Base-by-base conservation (phyloP, 2,888 invertebrate species). In the Pseudococcus jackbeardsleyi region DNA sequence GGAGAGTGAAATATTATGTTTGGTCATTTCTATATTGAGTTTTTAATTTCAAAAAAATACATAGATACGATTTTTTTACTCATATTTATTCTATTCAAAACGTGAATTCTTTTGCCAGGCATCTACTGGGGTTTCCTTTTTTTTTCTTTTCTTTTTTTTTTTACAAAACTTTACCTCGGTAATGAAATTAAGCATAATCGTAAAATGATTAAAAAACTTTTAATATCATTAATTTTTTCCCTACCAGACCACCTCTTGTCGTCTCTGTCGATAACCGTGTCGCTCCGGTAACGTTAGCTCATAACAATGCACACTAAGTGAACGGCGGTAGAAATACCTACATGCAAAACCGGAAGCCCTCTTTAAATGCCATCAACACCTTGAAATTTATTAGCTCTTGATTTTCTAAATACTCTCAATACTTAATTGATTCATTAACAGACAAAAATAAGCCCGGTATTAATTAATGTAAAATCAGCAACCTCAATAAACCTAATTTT, bases 401-500 rank as follows among this genome's bases (percentile, higher is more conserved):
- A 42, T 79, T 79, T 79, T 42, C 79, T 79, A 79, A 79, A 79
- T 79, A 79, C 79, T 79, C 79, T 79, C 17, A n/a, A 42, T 72
- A n/a, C n/a, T 42, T 42, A 42, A 79, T 79, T 79, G 8, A 79
- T 79, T 79, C 79, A 79, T 79, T 68, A 79, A 79, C 39, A 42
- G n/a, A 68, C 26, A 26, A 68, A 68, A 68, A 39, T 79, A 79
- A 79, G n/a, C 39, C 79, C 42, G 17, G 79, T 42, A 79, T 79
- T 79, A 79, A 79, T 79, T 79, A 79, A 79, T 42, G 17, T 79
- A 26, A 79, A 79, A 79, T 7, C 79, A 26, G 33, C 72, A 79
- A 79, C 79, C 79, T 79, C 42, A 79, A 79, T 79, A 79, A 39
- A 79, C 79, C 42, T 42, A 79, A 79, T 79, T 79, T 79, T 79